These are phyloP conservation scores for rabbit (Oryctolagus cuniculus) DNA, from an alignment of 2,113 vertebrate species.

Conservation along the genomic window DNA sequence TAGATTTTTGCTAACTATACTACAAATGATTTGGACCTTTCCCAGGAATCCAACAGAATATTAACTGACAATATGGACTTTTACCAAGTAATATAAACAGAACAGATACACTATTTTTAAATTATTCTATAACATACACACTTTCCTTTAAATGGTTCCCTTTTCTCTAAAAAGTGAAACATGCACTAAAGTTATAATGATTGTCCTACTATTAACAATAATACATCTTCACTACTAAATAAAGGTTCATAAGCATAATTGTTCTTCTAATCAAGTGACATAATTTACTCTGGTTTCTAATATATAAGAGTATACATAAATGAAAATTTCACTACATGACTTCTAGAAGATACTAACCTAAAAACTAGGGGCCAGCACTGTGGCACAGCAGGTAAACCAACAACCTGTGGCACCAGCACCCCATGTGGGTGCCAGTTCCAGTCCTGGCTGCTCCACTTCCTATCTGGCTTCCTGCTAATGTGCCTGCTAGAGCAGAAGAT, in stretches of 20 bases:
- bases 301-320: background rate
- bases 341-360: background rate
- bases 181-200: background rate
- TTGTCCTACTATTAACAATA: background rate
- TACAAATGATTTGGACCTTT: conserved; percentile 20
- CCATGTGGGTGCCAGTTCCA: too few relatives aligned
- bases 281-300: conserved; percentile 10
- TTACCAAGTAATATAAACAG: conserved; percentile 6
- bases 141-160: conserved; percentile 17
- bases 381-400: too few relatives aligned
- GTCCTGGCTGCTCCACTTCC: too few relatives aligned
- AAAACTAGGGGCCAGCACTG: background rate
- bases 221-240: conserved; percentile 43
- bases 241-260: background rate
- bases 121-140: background rate
- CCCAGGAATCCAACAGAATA: background rate
- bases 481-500: too few relatives aligned
- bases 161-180: conserved; percentile 53
- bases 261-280: background rate
- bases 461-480: too few relatives aligned
- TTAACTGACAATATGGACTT: conserved; percentile 5
- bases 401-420: too few relatives aligned
- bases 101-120: background rate
- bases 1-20: background rate
- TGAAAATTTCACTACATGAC: background rate